Conservation (phyloP, 2,888 invertebrate genomes). For the Sesia apiformis region DNA sequence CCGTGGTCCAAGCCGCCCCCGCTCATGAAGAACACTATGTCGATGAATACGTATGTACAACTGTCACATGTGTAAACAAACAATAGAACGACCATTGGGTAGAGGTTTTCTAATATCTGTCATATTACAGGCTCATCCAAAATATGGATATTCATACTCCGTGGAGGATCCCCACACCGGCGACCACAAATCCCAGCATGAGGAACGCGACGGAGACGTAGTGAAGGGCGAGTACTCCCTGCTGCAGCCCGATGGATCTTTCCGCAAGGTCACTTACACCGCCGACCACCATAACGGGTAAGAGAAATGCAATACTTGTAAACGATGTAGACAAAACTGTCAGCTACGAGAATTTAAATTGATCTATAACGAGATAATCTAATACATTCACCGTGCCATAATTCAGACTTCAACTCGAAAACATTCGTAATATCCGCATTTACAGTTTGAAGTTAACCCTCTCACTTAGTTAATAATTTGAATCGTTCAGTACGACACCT, state of each 20-base stretch:
- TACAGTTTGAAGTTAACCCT: not conserved
- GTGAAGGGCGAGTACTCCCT: conserved; percentile 75
- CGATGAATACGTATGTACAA: conserved; percentile 57
- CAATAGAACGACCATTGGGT: not conserved
- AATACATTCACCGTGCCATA: not conserved
- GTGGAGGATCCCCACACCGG: conserved; percentile 76
- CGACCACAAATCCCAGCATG: conserved; percentile 75
- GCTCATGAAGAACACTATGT: conserved; percentile 47
- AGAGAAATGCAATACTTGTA: conserved; percentile 7
- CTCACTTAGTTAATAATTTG: not conserved
- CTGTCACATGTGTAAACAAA: not conserved
- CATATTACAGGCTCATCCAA: conserved; percentile 54
- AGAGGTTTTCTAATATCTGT: not conserved
- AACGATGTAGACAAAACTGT: not conserved
- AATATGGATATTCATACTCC: conserved; percentile 73
- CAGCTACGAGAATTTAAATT: not conserved
- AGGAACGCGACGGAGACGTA: conserved; percentile 71
- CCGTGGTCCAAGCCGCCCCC: conserved; percentile 13
- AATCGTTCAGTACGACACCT: too few species aligned
- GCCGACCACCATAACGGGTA: conserved; percentile 75
- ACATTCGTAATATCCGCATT: not conserved
- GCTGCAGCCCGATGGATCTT: conserved; percentile 74
- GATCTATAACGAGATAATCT: not conserved
- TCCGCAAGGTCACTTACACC: conserved; percentile 74
- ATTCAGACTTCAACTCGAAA: too few species aligned